These are phyloP conservation scores for Rissa tridactyla DNA, from an alignment of 2,113 vertebrate genomes.

Conservation along the genomic window DNA sequence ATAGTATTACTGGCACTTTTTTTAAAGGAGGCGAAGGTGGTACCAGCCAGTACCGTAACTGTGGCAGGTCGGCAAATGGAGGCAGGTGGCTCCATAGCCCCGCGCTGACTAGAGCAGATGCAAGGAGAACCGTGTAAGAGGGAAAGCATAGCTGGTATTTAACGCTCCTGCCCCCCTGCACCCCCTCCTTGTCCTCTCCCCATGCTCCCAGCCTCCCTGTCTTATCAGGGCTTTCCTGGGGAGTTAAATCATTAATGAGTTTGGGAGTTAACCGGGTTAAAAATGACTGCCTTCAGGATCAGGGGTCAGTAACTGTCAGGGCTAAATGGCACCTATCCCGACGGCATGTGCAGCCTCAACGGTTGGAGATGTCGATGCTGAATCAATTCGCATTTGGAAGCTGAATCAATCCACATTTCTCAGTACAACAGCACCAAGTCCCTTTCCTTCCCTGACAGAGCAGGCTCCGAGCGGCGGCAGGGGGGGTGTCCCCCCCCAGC, in stretches of 20 bases:
- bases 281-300: neutral
- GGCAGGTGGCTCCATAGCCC: neutral
- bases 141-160: neutral
- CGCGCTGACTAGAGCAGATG: neutral
- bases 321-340: neutral
- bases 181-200: neutral
- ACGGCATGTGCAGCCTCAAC: neutral
- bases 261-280: neutral
- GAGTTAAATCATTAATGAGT: neutral
- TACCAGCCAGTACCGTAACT: neutral
- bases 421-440: neutral
- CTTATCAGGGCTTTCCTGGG: neutral
- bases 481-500: neutral
- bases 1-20: too few relatives aligned
- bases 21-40: neutral
- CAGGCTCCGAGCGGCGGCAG: fast-evolving
- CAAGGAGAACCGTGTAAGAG: neutral
- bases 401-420: neutral
- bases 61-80: neutral
- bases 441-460: neutral
- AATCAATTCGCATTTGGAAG: neutral
- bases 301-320: neutral
- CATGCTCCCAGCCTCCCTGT: neutral
- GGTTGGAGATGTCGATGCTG: neutral
- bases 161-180: neutral